phyloP scores from a whole-genome alignment of 2,113 vertebrate genomes.

The Gadus chalcogrammus region DNA sequence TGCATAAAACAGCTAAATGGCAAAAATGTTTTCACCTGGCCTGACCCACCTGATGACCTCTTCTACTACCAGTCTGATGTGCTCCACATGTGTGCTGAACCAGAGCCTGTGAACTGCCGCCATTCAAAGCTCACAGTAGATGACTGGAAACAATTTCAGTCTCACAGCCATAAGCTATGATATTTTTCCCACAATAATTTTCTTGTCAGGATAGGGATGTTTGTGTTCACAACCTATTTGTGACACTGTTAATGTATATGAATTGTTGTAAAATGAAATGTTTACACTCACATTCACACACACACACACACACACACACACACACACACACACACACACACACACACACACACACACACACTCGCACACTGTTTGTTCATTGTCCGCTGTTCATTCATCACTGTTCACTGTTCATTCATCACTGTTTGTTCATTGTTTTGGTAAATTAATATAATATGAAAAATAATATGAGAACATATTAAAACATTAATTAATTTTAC shows the following conservation, averaged over 20 bases:
- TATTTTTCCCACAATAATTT: background rate
- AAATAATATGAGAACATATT: background rate
- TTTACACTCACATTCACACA: background rate
- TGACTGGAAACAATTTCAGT: constrained; percentile 4
- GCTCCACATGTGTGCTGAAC: background rate
- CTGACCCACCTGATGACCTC: background rate
- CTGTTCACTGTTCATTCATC: background rate
- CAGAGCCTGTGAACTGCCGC: background rate
- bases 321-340: too few relatives aligned
- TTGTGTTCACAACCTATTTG: background rate
- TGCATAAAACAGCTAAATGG: background rate
- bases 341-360: too few relatives aligned
- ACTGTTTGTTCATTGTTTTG: background rate
- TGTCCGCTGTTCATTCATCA: background rate
- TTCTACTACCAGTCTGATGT: constrained; percentile 5
- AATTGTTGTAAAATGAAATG: background rate
- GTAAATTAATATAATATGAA: background rate
- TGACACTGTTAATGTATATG: background rate
- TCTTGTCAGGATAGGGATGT: background rate
- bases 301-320: background rate
- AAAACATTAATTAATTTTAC: background rate
- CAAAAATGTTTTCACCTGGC: constrained; percentile 1
- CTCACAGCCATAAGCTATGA: background rate
- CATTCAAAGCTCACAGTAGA: background rate
- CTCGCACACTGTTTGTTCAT: background rate